Evolutionary conservation across 2,888 invertebrate species (phyloP), one percentile per base, ranked within the genome.

Genomic region (Junonia oenone): DNA sequence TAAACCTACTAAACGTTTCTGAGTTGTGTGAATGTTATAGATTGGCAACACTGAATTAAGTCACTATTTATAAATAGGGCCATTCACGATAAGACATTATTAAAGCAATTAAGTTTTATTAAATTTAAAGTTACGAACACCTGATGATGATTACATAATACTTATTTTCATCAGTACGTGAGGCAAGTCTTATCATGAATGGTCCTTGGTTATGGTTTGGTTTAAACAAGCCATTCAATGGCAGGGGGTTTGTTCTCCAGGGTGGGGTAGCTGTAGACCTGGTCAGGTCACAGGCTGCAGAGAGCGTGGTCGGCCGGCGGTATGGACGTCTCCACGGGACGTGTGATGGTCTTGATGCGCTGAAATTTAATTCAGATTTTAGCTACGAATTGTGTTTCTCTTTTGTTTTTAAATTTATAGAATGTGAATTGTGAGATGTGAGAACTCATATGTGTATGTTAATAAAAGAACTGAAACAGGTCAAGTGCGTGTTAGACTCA

Each of bases 211-310:
- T 1, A 15, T 0, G 8, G 2, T 15, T 8, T 15, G 15, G 3
- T 8, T 66, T 69, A 90, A 3, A 90, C 90, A 13, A 90, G 83
- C 90, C 90, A 90, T 71, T 90, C 90, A 22, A 87, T 65, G 19
- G 76, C 63, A 1, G 76, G 73, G 22, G 81, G 78, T 59, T 82
- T 82, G 15, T 67, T 67, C 51, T 68, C 62, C n/a, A 68, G 64
- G 46, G 69, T 6, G 6, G 51, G 33, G n/a, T 53, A 4, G 38
- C 48, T 37, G 1, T 35, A 11, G 49, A 14, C 29, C 26, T 40
- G 54, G 55, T 73, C 70, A 69, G 83, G 90, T 90, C 90, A 90
- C 90, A 90, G 90, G 64, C 70, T 83, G 77, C 76, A 87, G 0
- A 83, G 67, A 0, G 79, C 73, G 1, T 83, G 62, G 55, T 87